A percentile compares a stretch with the other conserved stretches of the same genome.
These are phyloP conservation scores for Micrasema minimum DNA, from an alignment of 1,140 invertebrate genomes.

Conservation along the genomic window DNA sequence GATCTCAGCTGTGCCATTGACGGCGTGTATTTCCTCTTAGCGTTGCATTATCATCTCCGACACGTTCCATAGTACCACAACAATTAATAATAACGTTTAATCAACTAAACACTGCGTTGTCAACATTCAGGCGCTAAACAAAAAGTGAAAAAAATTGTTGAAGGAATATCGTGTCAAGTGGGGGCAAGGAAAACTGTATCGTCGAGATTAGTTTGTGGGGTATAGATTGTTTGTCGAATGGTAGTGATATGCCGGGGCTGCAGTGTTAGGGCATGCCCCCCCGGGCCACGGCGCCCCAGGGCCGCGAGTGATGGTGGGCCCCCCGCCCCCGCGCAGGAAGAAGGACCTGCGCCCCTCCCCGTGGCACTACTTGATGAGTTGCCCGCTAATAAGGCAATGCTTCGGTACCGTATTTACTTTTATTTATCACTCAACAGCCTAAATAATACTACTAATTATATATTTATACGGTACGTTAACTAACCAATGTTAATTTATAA, in stretches of 20 bases:
- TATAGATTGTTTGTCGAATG: too few relatives aligned
- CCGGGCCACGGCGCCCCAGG: constrained; percentile 60
- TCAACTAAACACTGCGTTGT: too few relatives aligned
- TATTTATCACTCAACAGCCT: constrained; percentile 1
- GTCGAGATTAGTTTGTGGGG: background rate
- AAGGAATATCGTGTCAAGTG: too few relatives aligned
- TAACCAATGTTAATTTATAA: too few relatives aligned
- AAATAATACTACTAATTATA: too few relatives aligned
- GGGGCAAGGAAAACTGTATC: background rate
- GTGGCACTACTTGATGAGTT: constrained; percentile 69
- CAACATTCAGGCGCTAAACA: background rate
- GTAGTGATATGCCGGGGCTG: background rate
- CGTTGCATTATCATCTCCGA: background rate
- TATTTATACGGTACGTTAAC: too few relatives aligned
- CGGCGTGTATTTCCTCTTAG: background rate
- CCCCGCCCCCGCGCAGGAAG: constrained; percentile 61
- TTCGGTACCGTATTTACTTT: constrained; percentile 65
- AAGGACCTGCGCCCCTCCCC: constrained; percentile 64
- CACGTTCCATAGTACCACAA: background rate
- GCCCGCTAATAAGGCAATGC: constrained; percentile 69
- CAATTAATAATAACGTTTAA: background rate
- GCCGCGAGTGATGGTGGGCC: constrained; percentile 45
- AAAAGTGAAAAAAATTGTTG: too few relatives aligned
- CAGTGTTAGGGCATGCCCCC: constrained; percentile 51
- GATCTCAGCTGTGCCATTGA: background rate